These are phyloP conservation scores for Sminthopsis crassicaudata DNA, from an alignment of 2,113 vertebrate species.

Conservation along the genomic window DNA sequence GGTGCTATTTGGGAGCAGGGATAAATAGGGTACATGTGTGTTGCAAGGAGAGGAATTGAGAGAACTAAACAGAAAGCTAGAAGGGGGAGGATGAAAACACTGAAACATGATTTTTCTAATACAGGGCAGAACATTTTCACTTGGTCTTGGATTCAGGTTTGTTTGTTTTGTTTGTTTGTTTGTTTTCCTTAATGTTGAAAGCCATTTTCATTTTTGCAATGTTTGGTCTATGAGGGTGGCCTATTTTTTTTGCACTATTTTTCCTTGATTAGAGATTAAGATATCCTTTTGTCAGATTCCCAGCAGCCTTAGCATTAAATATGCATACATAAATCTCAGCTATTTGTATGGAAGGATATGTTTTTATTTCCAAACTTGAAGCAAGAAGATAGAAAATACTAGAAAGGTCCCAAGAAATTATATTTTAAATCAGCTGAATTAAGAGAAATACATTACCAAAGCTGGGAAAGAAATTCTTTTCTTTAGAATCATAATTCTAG, in stretches of 20 bases:
- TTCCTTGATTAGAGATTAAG: neutral
- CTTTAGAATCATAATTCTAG: neutral
- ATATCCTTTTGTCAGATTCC: neutral
- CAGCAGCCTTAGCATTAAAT: neutral
- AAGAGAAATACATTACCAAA: slow-evolving; percentile 21
- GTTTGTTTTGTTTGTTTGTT: too few species aligned
- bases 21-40: neutral
- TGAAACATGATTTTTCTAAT: neutral
- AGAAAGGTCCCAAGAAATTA: neutral
- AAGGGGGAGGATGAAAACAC: neutral
- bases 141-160: neutral
- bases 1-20: neutral
- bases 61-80: neutral
- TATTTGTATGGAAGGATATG: neutral
- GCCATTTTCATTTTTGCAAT: neutral
- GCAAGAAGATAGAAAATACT: neutral
- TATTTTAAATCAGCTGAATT: neutral
- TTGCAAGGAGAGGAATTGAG: neutral
- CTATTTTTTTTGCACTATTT: neutral
- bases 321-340: neutral
- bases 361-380: neutral
- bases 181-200: neutral
- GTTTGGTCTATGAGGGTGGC: neutral
- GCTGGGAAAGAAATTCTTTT: slow-evolving; percentile 7
- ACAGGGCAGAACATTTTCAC: neutral